Evolutionary conservation across 2,888 invertebrate genomes (phyloP).

Genomic region (Catocala sponsa): DNA sequence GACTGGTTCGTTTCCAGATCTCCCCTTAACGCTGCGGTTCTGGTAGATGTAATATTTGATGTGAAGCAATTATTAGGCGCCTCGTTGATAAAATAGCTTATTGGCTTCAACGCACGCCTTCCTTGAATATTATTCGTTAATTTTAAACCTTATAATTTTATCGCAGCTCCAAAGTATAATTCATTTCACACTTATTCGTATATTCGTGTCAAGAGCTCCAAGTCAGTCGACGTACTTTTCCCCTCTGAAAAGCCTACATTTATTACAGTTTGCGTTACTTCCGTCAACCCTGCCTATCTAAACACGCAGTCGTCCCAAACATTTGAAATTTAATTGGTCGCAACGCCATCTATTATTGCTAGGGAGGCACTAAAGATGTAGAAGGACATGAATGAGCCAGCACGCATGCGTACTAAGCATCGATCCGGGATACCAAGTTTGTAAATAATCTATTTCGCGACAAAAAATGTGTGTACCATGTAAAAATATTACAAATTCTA

Average conservation of each 20-base stretch:
- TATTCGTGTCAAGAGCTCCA: slow-evolving; percentile 38
- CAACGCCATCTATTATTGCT: slow-evolving; percentile 72
- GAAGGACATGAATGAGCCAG: slow-evolving; percentile 71
- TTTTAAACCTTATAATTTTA: not conserved
- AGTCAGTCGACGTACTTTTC: slow-evolving; percentile 31
- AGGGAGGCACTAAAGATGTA: slow-evolving; percentile 50
- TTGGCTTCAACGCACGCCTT: not conserved
- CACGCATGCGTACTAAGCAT: slow-evolving; percentile 81
- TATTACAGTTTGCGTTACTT: slow-evolving; percentile 42
- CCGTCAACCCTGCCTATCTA: slow-evolving; percentile 46
- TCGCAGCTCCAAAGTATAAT: slow-evolving; percentile 1
- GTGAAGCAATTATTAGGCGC: slow-evolving; percentile 9
- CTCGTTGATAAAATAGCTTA: not conserved
- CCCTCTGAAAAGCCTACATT: slow-evolving; percentile 40
- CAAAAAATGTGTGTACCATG: slow-evolving; percentile 58
- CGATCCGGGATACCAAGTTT: slow-evolving; percentile 72
- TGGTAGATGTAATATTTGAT: slow-evolving; percentile 19
- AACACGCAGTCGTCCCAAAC: slow-evolving; percentile 46
- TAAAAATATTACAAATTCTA: slow-evolving; percentile 50
- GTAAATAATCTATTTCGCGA: slow-evolving; percentile 79
- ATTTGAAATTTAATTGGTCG: slow-evolving; percentile 56
- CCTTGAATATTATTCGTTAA: not conserved
- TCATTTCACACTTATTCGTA: slow-evolving; percentile 17
- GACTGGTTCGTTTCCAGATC: slow-evolving; percentile 46
- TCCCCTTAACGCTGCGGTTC: slow-evolving; percentile 17